phyloP scores from a whole-genome alignment of 2,113 vertebrate genomes.

The Danionella cerebrum region DNA sequence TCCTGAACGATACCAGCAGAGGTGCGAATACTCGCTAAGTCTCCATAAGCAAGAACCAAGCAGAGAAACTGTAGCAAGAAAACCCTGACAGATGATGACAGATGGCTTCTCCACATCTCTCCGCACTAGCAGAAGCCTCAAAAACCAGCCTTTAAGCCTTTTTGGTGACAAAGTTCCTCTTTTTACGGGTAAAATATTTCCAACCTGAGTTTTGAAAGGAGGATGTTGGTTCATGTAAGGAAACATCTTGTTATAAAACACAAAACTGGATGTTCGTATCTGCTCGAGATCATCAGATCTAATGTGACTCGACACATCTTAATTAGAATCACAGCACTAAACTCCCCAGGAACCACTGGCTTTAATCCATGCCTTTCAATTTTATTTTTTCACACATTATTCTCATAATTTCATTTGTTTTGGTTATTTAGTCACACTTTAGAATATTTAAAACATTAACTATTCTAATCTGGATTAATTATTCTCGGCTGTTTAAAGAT shows the following conservation, averaged over 20 bases:
- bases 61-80: too few relatives aligned
- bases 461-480: not conserved
- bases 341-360: constrained; percentile 1
- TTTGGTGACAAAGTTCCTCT: constrained; percentile 43
- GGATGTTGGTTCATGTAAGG: too few relatives aligned
- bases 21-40: constrained; percentile 6
- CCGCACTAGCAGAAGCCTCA: constrained; percentile 54
- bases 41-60: too few relatives aligned
- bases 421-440: not conserved
- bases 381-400: not conserved
- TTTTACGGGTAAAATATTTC: constrained; percentile 34
- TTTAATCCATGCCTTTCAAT: not conserved
- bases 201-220: not conserved
- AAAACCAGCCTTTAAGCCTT: constrained; percentile 52
- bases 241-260: not conserved
- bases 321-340: constrained; percentile 9
- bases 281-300: constrained; percentile 2
- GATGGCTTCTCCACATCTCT: constrained; percentile 65
- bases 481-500: too few relatives aligned
- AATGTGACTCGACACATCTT: constrained; percentile 12
- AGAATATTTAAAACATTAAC: not conserved
- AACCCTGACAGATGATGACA: constrained; percentile 67
- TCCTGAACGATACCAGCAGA: not conserved
- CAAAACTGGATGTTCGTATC: not conserved
- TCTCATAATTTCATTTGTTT: not conserved